Evolutionary conservation across 2,113 vertebrate genomes (phyloP), one percentile per base, ranked within the genome.

Genomic region (Candoia aspera): DNA sequence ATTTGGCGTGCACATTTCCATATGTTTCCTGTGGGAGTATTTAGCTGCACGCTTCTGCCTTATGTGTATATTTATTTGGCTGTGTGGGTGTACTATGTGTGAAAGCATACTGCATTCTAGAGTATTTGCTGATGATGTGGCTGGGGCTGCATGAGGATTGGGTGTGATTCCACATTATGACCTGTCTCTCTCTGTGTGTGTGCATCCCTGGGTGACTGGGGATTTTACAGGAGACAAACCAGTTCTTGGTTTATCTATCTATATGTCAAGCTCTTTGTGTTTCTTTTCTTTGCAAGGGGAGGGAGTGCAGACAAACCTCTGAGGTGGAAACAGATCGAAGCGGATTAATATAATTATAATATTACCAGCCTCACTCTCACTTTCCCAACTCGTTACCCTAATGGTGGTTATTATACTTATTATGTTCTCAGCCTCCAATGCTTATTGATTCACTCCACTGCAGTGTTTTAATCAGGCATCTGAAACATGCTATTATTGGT

Each of bases 361-460:
- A 89, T 95, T 79, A 94, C 94, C 94, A 95, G 92, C 92, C 84
- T 87, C 1, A 1, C 49, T 1, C 85, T n/a, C 90, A 54, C 49
- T 91, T 91, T n/a, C 91, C 79, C 84, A 1, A 0, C 57, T 88
- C 79, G 88, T 93, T 84, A 86, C 93, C 93, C 93, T 94, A 94
- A 97, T 85, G 94, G 90, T 89, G 93, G 93, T 96, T 94, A 97
- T 96, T 90, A 92, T 62, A 87, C 93, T 95, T 89, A 93, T 93
- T 95, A 95, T 13, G 54, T 95, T 37, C 95, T 92, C 95, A 54
- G 95, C 92, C 4, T 79, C 94, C 93, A 53, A 3, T 83, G 90
- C 90, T 86, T 93, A 96, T 95, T 33, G 96, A 97, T 95, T 90
- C 53, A 91, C 95, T 68, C 62, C 55, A 86, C 73, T 0, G 33